These are phyloP conservation scores for Creontiades dilutus DNA, from an alignment of 2,888 invertebrate species.

Conservation along the genomic window DNA sequence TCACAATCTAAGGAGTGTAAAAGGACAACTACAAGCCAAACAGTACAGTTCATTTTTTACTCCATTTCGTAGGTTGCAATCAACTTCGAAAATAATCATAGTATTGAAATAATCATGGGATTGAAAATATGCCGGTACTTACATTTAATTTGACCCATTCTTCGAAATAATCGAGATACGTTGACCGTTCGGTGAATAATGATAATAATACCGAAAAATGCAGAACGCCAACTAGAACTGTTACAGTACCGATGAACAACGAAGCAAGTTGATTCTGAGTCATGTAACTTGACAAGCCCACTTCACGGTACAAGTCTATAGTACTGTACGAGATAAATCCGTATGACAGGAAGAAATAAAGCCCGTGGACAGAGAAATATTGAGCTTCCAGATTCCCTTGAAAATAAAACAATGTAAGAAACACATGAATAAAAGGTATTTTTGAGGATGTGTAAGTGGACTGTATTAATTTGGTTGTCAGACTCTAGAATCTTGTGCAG, in stretches of 20 bases:
- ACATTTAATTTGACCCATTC: not conserved
- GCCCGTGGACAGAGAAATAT: not conserved
- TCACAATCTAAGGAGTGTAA: too few relatives aligned
- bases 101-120: too few relatives aligned
- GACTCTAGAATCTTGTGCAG: too few relatives aligned
- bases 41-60: too few relatives aligned
- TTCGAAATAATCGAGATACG: not conserved
- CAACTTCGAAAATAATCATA: too few relatives aligned
- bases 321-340: not conserved
- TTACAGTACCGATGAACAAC: not conserved
- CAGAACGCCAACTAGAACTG: not conserved
- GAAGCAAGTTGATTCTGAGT: not conserved
- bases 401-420: not conserved
- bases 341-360: not conserved
- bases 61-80: too few relatives aligned
- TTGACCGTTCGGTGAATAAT: not conserved
- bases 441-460: too few relatives aligned
- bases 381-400: not conserved
- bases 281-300: not conserved
- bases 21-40: too few relatives aligned
- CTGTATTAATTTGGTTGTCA: too few relatives aligned
- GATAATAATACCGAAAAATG: not conserved
- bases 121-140: not conserved
- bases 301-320: not conserved
- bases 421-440: too few relatives aligned